phyloP scores from a whole-genome alignment of 2,888 invertebrate species.

The Clepsis dumicolana region DNA sequence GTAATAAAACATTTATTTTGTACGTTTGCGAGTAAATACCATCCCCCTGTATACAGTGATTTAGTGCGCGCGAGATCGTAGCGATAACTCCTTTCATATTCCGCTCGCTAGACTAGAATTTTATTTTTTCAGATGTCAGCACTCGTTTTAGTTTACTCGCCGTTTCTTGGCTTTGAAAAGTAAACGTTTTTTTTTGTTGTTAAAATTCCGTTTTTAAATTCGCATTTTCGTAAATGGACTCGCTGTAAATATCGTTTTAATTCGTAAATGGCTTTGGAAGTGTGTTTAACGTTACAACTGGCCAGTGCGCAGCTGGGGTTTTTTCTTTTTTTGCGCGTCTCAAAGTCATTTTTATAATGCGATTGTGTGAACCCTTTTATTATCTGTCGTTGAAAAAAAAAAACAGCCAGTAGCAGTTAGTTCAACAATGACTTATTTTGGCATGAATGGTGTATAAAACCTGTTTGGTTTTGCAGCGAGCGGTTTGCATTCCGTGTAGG shows the following conservation, averaged over 20 bases:
- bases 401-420: constrained; percentile 13
- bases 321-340: constrained; percentile 41
- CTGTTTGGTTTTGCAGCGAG: constrained; percentile 68
- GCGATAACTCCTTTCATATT: constrained; percentile 85
- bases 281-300: constrained; percentile 25
- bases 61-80: constrained; percentile 84
- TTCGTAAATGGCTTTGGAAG: constrained; percentile 43
- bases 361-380: constrained; percentile 32
- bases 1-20: constrained; percentile 86
- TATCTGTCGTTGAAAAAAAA: constrained; percentile 19
- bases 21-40: constrained; percentile 84
- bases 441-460: constrained; percentile 58
- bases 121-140: constrained; percentile 65
- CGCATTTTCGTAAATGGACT: constrained; percentile 47
- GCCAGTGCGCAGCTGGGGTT: constrained; percentile 42
- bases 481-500: constrained; percentile 74
- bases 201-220: constrained; percentile 53
- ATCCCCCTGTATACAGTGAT: constrained; percentile 84
- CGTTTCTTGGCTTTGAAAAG: constrained; percentile 55
- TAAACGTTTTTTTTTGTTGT: constrained; percentile 57
- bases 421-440: constrained; percentile 47
- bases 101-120: constrained; percentile 72
- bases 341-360: constrained; percentile 29
- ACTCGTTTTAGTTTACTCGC: constrained; percentile 53
- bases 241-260: constrained; percentile 28